Conservation (phyloP, 1,140 invertebrate genomes). For the Trichonephila clavipes region DNA sequence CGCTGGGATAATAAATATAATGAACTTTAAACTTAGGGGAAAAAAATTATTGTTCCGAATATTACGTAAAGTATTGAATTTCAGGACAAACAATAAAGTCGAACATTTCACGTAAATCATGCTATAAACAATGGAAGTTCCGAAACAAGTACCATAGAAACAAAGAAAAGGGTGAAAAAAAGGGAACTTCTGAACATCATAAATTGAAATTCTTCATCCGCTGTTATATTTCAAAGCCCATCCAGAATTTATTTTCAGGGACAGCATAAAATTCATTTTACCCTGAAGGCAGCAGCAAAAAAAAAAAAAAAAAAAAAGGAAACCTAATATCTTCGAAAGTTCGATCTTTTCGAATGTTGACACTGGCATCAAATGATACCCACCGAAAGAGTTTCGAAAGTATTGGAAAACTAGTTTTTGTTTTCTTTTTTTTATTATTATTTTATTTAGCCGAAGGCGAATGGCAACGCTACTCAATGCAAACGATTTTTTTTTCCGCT, state of each 20-base stretch:
- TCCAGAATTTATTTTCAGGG: background rate
- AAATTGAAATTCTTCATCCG: conserved; percentile 7
- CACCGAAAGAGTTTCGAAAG: conserved; percentile 2
- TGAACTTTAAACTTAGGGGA: too few species aligned
- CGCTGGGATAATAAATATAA: too few species aligned
- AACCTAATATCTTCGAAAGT: conserved; percentile 1
- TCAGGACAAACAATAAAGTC: background rate
- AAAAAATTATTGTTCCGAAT: too few species aligned
- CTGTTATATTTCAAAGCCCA: background rate
- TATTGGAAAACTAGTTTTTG: conserved; percentile 24
- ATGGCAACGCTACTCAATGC: conserved; percentile 31
- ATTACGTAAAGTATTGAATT: too few species aligned
- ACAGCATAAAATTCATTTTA: conserved; percentile 14
- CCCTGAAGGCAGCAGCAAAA: background rate
- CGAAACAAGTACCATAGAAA: background rate
- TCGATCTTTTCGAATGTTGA: conserved; percentile 15
- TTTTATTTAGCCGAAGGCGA: background rate
- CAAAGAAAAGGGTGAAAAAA: background rate
- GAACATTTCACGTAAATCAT: background rate
- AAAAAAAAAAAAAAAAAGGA: too few species aligned
- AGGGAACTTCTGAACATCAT: background rate
- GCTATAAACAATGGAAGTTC: background rate
- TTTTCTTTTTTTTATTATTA: background rate
- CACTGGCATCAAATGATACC: conserved; percentile 11
- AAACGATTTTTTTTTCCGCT: conserved; percentile 7